phyloP scores from a whole-genome alignment of 2,888 invertebrate genomes.

The Nudaria mundana region DNA sequence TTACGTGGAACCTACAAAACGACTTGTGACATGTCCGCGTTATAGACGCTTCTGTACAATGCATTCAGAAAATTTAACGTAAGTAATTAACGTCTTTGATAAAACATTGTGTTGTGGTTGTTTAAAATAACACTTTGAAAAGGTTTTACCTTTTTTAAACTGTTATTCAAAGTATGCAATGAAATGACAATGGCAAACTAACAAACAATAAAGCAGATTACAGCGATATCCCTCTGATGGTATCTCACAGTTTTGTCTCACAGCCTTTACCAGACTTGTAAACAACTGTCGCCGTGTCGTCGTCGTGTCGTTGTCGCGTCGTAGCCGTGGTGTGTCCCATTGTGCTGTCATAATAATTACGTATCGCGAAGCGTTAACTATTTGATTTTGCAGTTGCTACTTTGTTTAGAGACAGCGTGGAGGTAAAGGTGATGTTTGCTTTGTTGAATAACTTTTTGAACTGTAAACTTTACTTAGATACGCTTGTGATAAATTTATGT shows the following conservation, averaged over 20 bases:
- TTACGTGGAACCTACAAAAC: too few species aligned
- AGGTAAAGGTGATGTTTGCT: slow-evolving; percentile 17
- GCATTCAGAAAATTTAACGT: too few species aligned
- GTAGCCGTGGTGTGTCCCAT: slow-evolving; percentile 51
- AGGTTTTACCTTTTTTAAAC: too few species aligned
- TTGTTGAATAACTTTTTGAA: slow-evolving; percentile 6
- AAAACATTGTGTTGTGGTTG: too few species aligned
- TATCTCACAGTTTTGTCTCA: slow-evolving; percentile 44
- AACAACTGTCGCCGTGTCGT: slow-evolving; percentile 54
- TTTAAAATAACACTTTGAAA: too few species aligned
- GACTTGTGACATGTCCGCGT: too few species aligned
- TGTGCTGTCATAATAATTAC: slow-evolving; percentile 76
- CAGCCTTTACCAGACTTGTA: slow-evolving; percentile 40
- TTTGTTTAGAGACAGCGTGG: slow-evolving; percentile 31
- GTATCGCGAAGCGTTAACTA: slow-evolving; percentile 65
- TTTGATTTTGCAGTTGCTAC: slow-evolving; percentile 49
- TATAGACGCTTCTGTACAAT: too few species aligned
- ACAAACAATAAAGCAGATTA: slow-evolving; percentile 52
- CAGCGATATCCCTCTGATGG: slow-evolving; percentile 50
- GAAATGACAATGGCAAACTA: slow-evolving; percentile 34
- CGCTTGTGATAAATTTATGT: neutral
- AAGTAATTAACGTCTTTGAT: too few species aligned
- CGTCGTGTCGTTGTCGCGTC: slow-evolving; percentile 46
- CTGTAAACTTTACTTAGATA: slow-evolving; percentile 5
- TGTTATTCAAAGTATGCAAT: too few species aligned